Base-by-base conservation (phyloP, 2,888 invertebrate genomes). In the Digitonthophagus gazella region DNA sequence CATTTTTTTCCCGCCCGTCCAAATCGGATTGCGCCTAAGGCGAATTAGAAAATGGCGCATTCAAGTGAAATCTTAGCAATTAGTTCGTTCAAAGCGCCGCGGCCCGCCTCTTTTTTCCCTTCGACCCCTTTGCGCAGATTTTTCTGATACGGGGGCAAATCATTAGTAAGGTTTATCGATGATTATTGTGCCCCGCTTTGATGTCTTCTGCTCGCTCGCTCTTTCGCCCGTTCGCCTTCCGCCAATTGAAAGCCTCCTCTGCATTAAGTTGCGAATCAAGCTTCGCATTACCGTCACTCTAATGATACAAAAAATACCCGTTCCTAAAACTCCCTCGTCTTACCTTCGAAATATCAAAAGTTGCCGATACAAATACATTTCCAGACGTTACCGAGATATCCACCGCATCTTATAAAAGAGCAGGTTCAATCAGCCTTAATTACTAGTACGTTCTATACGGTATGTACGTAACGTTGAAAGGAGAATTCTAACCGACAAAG, bases 131-230 rank as follows among this genome's bases (percentile, higher is more conserved):
- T 19, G 65, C 65, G 75, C 73, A 78, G 79, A 80, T 81, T 82
- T 82, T 81, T 80, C 78, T 76, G 78, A 79, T 79, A 79, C 76
- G 74, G 74, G 75, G 74, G 81, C 79, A 81, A 80, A 82, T 81
- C 82, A 82, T 83, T 82, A 82, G 82, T 80, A 79, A 79, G 81
- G 80, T 82, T 82, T 82, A 83, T 81, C 81, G 79, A 78, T 81
- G 81, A 81, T 82, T 80, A 80, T 79, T 79, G 20, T 54, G 75
- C 74, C 71, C 73, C 74, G 74, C 80, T 81, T 80, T 80, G 80
- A 81, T 78, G 78, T 80, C 79, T 68, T 72, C 77, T 77, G 18
- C 28, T 44, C 28, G 28, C 11, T 44, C 28, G 28, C 11, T 44
- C 28, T 44, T 44, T 44, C 28, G 28, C 28, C 11, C 28, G 28